phyloP scores from a whole-genome alignment of 1,140 invertebrate species.

The Aphelenchoides besseyi region DNA sequence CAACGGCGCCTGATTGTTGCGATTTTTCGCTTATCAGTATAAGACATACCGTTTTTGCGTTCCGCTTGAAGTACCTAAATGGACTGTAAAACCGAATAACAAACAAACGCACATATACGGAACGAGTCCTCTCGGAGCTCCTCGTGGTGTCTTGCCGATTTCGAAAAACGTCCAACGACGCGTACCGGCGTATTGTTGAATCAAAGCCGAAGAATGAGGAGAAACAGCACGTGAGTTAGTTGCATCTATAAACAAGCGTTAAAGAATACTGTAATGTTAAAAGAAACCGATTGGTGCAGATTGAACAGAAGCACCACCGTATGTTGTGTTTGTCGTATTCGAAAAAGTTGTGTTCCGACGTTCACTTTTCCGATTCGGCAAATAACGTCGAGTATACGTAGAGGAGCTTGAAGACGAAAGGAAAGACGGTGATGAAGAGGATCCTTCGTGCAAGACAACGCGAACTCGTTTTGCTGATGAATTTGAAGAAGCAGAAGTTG shows the following conservation, averaged over 20 bases:
- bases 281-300: constrained; percentile 24
- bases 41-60: constrained; percentile 41
- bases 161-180: constrained; percentile 57
- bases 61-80: constrained; percentile 16
- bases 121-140: constrained; percentile 50
- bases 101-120: constrained; percentile 45
- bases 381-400: constrained; percentile 37
- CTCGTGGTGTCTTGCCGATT: constrained; percentile 51
- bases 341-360: constrained; percentile 30
- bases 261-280: not conserved
- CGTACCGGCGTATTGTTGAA: constrained; percentile 29
- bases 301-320: constrained; percentile 22
- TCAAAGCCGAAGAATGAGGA: not conserved
- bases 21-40: not conserved
- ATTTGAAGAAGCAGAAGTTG: constrained; percentile 20
- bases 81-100: constrained; percentile 24
- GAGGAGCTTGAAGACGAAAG: constrained; percentile 22
- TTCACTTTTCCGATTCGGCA: constrained; percentile 27
- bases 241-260: constrained; percentile 6
- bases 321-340: constrained; percentile 14
- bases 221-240: not conserved
- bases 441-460: constrained; percentile 23
- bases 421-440: constrained; percentile 22
- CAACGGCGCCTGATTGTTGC: not conserved
- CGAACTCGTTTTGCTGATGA: constrained; percentile 25